Percentiles rank a stretch among this genome's conserved stretches.
These are phyloP conservation scores for Agapetus fuscipes DNA, from an alignment of 2,888 invertebrate genomes.

Conservation along the genomic window DNA sequence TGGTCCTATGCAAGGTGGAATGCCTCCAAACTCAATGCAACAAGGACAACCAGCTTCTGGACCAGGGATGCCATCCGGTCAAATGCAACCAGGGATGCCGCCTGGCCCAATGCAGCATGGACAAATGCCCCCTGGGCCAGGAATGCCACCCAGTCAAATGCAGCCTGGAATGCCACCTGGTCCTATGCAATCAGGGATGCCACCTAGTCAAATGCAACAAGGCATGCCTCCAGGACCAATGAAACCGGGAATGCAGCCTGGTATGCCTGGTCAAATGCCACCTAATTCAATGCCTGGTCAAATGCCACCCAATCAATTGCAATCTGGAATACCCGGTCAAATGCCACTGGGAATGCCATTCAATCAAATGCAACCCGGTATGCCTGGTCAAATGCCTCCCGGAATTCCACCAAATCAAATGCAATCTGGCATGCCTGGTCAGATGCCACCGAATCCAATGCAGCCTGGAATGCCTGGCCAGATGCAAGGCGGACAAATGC, in stretches of 20 bases:
- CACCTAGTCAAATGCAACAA: constrained; percentile 18
- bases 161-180: constrained; percentile 21
- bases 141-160: constrained; percentile 21
- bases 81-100: constrained; percentile 13
- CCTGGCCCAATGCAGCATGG: constrained; percentile 23
- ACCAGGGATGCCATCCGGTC: constrained; percentile 16
- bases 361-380: constrained; percentile 1
- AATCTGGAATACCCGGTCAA: not conserved
- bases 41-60: constrained; percentile 25
- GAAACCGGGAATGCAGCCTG: constrained; percentile 4
- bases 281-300: constrained; percentile 7
- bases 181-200: no score
- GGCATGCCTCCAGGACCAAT: constrained; percentile 14
- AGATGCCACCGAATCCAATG: constrained; percentile 18
- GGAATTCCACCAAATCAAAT: not conserved
- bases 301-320: not conserved
- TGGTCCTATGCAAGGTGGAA: constrained; percentile 20
- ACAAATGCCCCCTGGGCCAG: constrained; percentile 17
- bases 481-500: constrained; percentile 18
- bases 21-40: constrained; percentile 30
- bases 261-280: constrained; percentile 9
- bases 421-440: constrained; percentile 21
- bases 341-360: constrained; percentile 2
- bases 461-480: constrained; percentile 18
- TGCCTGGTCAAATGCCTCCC: not conserved